Conservation (phyloP, 2,888 invertebrate genomes). For the Mimumesa dahlbomi region DNA sequence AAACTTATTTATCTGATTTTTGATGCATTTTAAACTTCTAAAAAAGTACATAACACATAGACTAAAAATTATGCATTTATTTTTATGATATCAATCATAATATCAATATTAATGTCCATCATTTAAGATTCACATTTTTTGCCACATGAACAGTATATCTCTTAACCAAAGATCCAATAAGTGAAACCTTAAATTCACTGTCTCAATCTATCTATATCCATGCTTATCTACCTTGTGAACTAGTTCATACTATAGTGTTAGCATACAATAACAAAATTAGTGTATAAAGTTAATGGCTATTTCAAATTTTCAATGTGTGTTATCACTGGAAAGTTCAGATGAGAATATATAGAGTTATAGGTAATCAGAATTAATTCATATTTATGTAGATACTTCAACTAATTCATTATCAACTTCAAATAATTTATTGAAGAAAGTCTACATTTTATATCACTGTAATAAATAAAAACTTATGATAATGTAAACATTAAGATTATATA, state of each 20-base stretch:
- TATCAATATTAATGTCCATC: constrained; percentile 17
- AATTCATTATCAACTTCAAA: too few species aligned
- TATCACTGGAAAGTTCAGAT: too few species aligned
- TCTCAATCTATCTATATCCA: constrained; percentile 53
- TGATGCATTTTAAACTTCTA: neutral
- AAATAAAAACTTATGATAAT: too few species aligned
- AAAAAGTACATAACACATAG: neutral
- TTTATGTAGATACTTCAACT: too few species aligned
- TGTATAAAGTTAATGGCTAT: neutral
- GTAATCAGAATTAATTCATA: too few species aligned
- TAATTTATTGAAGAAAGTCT: too few species aligned
- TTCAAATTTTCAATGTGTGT: neutral
- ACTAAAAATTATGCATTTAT: neutral
- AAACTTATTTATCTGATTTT: too few species aligned
- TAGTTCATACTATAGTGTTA: constrained; percentile 51
- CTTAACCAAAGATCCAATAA: constrained; percentile 67
- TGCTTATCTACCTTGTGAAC: constrained; percentile 52
- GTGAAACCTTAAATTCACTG: constrained; percentile 72
- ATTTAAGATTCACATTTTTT: constrained; percentile 20
- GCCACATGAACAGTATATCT: constrained; percentile 37
- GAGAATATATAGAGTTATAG: too few species aligned
- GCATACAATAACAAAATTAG: constrained; percentile 5
- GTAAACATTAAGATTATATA: too few species aligned
- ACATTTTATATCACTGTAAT: too few species aligned
- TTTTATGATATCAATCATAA: neutral